Evolutionary conservation across 2,888 invertebrate genomes (phyloP).

Genomic region (Steromphala cineraria): DNA sequence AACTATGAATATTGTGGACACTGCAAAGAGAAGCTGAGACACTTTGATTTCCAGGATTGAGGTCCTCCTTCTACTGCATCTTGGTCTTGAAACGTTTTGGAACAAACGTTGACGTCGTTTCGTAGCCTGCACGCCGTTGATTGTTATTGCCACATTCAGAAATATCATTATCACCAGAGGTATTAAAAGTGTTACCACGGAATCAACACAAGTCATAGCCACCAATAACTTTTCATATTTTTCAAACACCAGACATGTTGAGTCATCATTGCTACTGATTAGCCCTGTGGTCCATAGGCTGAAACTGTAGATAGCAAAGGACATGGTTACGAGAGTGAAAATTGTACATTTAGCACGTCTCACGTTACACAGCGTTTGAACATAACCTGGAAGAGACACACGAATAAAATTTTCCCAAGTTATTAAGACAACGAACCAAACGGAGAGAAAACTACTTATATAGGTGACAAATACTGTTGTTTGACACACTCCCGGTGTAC

Average conservation of each 20-base stretch:
- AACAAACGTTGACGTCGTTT: not conserved
- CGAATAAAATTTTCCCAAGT: conserved; percentile 34
- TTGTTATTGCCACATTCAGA: conserved; percentile 15
- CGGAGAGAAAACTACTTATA: conserved; percentile 30
- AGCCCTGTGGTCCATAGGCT: conserved; percentile 30
- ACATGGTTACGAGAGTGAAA: not conserved
- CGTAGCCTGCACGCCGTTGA: not conserved
- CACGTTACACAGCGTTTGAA: conserved; percentile 26
- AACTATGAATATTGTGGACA: conserved; percentile 28
- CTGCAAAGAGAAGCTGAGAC: conserved; percentile 26
- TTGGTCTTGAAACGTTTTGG: not conserved
- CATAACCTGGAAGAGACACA: conserved; percentile 27
- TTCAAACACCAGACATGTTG: not conserved
- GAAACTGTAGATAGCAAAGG: conserved; percentile 26
- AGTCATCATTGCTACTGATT: not conserved
- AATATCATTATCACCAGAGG: conserved; percentile 27
- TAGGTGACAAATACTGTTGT: conserved; percentile 27
- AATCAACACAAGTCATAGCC: conserved; percentile 29
- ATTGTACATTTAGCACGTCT: conserved; percentile 23
- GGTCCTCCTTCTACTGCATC: not conserved
- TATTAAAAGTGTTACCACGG: conserved; percentile 26
- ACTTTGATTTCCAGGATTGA: conserved; percentile 18
- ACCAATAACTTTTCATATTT: conserved; percentile 15
- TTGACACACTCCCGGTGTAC: conserved; percentile 25
- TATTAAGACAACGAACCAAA: conserved; percentile 35